Base-by-base conservation (phyloP, 2,888 invertebrate species). In the Andrena bicolor region DNA sequence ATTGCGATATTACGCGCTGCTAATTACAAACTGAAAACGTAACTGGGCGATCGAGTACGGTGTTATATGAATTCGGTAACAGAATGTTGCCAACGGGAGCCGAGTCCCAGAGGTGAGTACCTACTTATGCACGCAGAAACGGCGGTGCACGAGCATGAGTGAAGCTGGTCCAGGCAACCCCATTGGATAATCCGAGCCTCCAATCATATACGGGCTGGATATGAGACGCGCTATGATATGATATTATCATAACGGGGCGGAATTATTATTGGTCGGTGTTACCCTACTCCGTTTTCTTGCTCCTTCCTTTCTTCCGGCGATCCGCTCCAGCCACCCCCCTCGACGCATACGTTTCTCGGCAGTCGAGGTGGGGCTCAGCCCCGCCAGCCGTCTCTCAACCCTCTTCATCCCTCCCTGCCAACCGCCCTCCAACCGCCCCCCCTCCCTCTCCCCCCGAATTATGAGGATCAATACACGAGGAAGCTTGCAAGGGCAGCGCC, bases 381-480 rank as follows among this genome's bases (percentile, higher is more conserved):
- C 90, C 88, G 86, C 88, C 83, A 80, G 75, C 77, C 82, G 86
- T 84, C 89, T 80, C 88, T 85, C 87, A 82, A 75, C 86, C 87
- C 90, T 48, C 86, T 81, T 81, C 79, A 80, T 76, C 72, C 72
- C 75, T 84, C 84, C 85, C 88, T 84, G 77, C 86, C 77, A 73
- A 51, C 84, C 80, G 76, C 85, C 87, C 82, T 82, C 86, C 87
- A 79, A 82, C 90, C 88, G 0, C 90, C 90, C 41, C 41, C 41
- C 13, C 41, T 3, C 1, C 0, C 16, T 4, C 16, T 7, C 41
- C 41, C 41, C 89, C 91, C 90, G 90, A 93, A 93, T 93, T 93
- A 93, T 93, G 93, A 93, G 93, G 93, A 93, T 93, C 93, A 93
- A 93, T 93, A 93, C 93, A 90, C 93, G 92, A 92, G 91, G 90